Percentiles rank a stretch among this genome's conserved stretches.
Evolutionary conservation across 2,113 vertebrate species (phyloP).

Genomic region (Eptatretus burgeri): DNA sequence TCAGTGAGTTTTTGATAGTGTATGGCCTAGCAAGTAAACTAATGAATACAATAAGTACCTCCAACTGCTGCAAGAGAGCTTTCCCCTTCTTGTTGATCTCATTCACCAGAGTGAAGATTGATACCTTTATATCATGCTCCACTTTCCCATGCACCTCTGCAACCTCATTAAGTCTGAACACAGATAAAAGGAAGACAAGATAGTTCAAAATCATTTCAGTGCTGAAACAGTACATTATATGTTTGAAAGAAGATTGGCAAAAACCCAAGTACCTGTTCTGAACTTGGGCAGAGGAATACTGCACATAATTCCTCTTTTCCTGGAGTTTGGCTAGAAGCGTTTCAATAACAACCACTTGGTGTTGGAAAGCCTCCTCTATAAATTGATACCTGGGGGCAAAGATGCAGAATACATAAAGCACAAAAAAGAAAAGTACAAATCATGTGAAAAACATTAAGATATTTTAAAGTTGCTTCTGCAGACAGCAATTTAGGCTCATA

Average conservation of each 20-base stretch:
- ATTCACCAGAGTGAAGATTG: conserved; percentile 76
- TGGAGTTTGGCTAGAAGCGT: conserved; percentile 66
- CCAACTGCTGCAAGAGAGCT: conserved; percentile 64
- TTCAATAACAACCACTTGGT: conserved; percentile 75
- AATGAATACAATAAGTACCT: conserved; percentile 23
- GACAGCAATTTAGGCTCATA: too few species aligned
- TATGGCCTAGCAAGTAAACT: too few species aligned
- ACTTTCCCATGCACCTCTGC: conserved; percentile 80
- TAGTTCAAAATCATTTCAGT: too few species aligned
- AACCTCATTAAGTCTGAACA: conserved; percentile 55
- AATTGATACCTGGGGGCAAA: conserved; percentile 48
- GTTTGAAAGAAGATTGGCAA: too few species aligned
- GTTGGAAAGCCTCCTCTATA: conserved; percentile 85
- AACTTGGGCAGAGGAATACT: conserved; percentile 55
- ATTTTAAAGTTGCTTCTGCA: too few species aligned
- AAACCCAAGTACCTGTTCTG: conserved; percentile 31
- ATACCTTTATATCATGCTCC: conserved; percentile 87
- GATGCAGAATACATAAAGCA: neutral
- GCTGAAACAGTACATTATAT: too few species aligned
- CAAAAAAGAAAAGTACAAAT: too few species aligned
- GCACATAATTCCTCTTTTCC: conserved; percentile 70
- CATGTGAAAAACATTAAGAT: too few species aligned
- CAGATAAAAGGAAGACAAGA: conserved; percentile 10
- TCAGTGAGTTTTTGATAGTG: too few species aligned
- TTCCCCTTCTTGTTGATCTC: conserved; percentile 96